Percentiles rank a stretch among this genome's conserved stretches.
Evolutionary conservation across 2,888 invertebrate genomes (phyloP).

Genomic region (Ophion ellenae): DNA sequence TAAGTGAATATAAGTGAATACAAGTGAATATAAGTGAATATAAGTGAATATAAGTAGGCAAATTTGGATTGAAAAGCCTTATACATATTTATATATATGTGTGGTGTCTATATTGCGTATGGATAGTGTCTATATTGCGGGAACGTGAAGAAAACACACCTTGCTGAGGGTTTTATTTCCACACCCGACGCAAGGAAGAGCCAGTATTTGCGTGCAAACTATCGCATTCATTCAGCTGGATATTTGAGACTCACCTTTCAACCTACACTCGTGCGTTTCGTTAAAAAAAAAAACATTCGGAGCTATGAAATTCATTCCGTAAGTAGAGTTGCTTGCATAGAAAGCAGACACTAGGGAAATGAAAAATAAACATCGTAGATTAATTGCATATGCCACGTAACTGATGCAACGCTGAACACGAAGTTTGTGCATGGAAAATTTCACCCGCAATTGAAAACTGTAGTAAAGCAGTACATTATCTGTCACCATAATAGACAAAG

Average conservation of each 20-base stretch:
- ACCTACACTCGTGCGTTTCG: conserved; percentile 25
- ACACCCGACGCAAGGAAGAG: conserved; percentile 39
- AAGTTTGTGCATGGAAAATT: neutral
- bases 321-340: neutral
- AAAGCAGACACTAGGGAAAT: conserved; percentile 17
- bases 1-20: too few relatives aligned
- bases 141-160: conserved; percentile 40
- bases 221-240: conserved; percentile 40
- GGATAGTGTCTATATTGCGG: neutral
- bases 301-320: neutral
- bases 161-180: conserved; percentile 41
- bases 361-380: neutral
- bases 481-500: too few relatives aligned
- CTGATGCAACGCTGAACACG: too few relatives aligned
- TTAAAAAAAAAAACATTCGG: neutral
- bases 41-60: too few relatives aligned
- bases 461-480: too few relatives aligned
- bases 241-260: conserved; percentile 38
- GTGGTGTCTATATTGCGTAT: neutral
- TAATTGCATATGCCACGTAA: neutral
- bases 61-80: neutral
- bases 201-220: conserved; percentile 10
- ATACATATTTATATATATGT: neutral
- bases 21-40: too few relatives aligned
- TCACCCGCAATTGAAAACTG: too few relatives aligned